Evolutionary conservation across 2,113 vertebrate species (phyloP), one percentile per base, ranked within the genome.

Genomic region (Mesitornis unicolor): DNA sequence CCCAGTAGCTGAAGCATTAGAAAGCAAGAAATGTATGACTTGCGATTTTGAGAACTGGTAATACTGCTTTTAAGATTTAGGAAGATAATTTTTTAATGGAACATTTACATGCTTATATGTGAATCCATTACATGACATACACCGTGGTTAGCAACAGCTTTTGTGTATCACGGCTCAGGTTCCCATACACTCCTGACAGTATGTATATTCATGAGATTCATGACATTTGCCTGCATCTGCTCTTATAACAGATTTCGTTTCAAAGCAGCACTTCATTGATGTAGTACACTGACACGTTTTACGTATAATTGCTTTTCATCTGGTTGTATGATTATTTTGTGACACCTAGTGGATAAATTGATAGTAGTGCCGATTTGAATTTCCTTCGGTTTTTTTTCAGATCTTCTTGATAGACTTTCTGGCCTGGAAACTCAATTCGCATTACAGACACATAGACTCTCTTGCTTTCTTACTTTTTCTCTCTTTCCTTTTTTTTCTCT

Each of bases 301-400:
- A 82, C 20, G 25, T 74, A 3, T 94, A 90, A 96, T 95, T 90
- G 95, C 83, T 75, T 84, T 57, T 91, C 16, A 21, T 95, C 90
- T 89, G 76, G 25, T 96, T 96, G 89, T 33, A 19, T 79, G 95
- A 96, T 96, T 94, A 69, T 86, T 96, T 94, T 90, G 91, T 95
- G 97, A 97, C 97, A 97, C 94, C 97, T 97, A 97, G 97, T 97
- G 97, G 97, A 95, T 92, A 84, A 87, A 89, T 88, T 57, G 93
- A 70, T 90, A 67, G 65, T 83, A 77, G 84, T 90, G 40, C 84
- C 9, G 6, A 51, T 48, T 77, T 81, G 74, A 77, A 91, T 82
- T 91, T 76, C 65, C 38, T 74, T 4, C 6, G 11, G 13, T 0
- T 33, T 35, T 76, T 47, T 48, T 92, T 83, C 63, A n/a, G 56